Evolutionary conservation across 2,113 vertebrate species (phyloP).

Genomic region (Formicarius rufipectus): DNA sequence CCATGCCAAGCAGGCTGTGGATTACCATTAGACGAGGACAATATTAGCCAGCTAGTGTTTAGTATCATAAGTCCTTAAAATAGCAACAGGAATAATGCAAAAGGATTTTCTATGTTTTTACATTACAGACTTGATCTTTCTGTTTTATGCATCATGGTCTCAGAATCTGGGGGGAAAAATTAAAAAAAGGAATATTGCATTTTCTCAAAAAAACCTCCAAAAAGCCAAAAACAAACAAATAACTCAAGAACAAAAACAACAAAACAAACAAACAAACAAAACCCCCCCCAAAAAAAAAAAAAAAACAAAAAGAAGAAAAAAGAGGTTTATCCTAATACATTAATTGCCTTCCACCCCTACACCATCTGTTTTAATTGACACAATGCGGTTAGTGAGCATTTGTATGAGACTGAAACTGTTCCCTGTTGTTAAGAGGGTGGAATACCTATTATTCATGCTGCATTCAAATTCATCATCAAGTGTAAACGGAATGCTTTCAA

Average conservation of each 20-base stretch:
- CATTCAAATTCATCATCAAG: background rate
- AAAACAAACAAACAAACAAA: background rate
- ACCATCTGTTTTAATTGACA: background rate
- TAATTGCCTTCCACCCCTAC: background rate
- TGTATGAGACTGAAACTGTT: background rate
- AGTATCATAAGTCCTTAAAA: constrained; percentile 47
- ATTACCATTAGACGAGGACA: constrained; percentile 13
- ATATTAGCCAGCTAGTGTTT: constrained; percentile 46
- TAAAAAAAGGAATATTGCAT: background rate
- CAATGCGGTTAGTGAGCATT: background rate
- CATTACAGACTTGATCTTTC: background rate
- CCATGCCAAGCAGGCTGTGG: constrained; percentile 27
- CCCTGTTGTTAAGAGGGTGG: background rate
- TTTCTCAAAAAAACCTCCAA: background rate
- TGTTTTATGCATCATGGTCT: background rate
- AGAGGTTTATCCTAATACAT: background rate
- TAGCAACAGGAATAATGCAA: background rate
- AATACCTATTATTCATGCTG: background rate
- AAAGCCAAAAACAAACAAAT: too few relatives aligned
- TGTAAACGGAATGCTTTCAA: background rate
- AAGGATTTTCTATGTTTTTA: background rate
- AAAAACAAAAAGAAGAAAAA: background rate
- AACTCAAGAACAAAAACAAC: too few relatives aligned
- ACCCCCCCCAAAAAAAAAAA: background rate
- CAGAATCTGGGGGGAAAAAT: background rate